Conservation (phyloP, 2,113 vertebrate species). For the Lutjanus erythropterus region DNA sequence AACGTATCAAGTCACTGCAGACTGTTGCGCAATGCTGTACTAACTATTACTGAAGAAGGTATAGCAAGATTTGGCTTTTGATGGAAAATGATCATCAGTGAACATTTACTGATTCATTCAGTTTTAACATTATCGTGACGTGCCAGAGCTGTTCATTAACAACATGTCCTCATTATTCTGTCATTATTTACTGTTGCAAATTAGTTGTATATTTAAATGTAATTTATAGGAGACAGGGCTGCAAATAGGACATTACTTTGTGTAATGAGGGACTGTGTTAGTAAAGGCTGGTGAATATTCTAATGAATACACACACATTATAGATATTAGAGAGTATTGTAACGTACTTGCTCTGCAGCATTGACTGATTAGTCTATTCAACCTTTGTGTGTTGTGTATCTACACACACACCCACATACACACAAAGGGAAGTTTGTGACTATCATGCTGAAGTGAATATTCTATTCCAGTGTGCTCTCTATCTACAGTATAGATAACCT, state of each 20-base stretch:
- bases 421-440: background rate
- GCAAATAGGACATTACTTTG: background rate
- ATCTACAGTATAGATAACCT: conserved; percentile 57
- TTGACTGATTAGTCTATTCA: conserved; percentile 17
- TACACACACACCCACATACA: background rate
- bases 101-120: no score
- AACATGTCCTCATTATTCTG: no score
- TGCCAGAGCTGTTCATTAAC: no score
- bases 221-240: no score
- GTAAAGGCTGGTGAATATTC: background rate
- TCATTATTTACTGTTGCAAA: no score
- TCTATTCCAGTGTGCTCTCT: conserved; percentile 25
- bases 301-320: conserved; percentile 27
- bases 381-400: background rate
- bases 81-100: no score
- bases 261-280: conserved; percentile 20
- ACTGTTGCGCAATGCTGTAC: no score
- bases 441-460: conserved; percentile 25
- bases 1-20: no score
- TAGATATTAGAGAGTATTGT: conserved; percentile 2
- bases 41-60: no score
- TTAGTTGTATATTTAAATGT: no score
- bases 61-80: no score
- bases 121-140: no score
- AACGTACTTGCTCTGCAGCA: conserved; percentile 1